Conservation (phyloP, 2,113 vertebrate species). For the Proteles cristata region DNA sequence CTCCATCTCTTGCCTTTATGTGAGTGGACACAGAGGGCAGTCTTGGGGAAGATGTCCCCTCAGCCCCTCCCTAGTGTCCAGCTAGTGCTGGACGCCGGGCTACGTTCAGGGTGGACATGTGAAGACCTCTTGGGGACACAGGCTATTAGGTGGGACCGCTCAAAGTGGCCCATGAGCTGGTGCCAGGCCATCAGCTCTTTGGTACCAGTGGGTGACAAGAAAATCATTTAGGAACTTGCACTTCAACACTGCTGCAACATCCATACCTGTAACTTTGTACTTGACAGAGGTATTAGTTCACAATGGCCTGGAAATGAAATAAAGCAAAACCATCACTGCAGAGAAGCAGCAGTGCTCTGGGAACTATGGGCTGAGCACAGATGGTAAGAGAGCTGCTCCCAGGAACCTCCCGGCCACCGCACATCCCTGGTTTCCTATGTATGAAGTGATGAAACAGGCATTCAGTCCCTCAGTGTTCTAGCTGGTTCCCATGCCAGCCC, state of each 20-base stretch:
- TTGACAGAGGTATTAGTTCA: background rate
- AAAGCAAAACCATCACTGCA: background rate
- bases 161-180: background rate
- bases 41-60: background rate
- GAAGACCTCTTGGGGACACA: background rate
- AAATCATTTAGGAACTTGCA: background rate
- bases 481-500: background rate
- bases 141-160: background rate
- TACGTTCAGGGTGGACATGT: background rate
- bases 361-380: rapidly evolving
- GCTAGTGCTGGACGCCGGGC: background rate
- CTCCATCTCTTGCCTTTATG: background rate
- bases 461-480: background rate
- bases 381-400: background rate
- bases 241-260: background rate
- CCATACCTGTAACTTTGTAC: background rate
- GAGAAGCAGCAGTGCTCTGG: background rate
- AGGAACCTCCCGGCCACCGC: rapidly evolving
- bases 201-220: background rate
- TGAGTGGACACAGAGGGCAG: background rate
- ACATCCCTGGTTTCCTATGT: rapidly evolving
- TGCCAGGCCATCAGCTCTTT: background rate
- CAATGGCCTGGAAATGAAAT: background rate
- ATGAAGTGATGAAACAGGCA: rapidly evolving
- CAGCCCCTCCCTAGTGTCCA: background rate